A percentile compares a stretch with the other conserved stretches of the same genome.
phyloP scores from a whole-genome alignment of 2,888 invertebrate species.

The Callosobruchus maculatus region DNA sequence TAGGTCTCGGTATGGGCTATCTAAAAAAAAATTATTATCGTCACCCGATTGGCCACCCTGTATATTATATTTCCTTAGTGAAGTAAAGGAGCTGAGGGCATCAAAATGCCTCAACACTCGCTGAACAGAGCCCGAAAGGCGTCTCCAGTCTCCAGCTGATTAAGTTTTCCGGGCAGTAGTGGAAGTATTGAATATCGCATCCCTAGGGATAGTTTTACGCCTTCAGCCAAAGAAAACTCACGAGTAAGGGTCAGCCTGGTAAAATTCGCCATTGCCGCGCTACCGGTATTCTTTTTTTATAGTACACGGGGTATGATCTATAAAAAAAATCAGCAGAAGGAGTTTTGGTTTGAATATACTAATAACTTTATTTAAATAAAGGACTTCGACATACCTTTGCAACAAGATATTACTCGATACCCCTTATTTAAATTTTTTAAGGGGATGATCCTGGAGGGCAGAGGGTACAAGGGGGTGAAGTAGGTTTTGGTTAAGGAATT shows the following conservation, averaged over 20 bases:
- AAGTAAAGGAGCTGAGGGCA: background rate
- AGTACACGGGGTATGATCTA: background rate
- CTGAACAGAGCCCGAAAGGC: background rate
- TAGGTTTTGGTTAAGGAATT: too few species aligned
- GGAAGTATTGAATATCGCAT: slow-evolving; percentile 42
- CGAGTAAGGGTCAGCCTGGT: slow-evolving; percentile 17
- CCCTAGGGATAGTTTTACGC: slow-evolving; percentile 42
- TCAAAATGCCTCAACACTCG: background rate
- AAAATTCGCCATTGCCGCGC: background rate
- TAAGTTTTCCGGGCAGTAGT: slow-evolving; percentile 40
- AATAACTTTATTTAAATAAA: too few species aligned
- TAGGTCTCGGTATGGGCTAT: too few species aligned
- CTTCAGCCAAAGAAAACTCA: slow-evolving; percentile 13
- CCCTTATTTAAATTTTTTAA: too few species aligned
- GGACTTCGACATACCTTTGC: too few species aligned
- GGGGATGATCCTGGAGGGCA: too few species aligned
- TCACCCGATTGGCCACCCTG: too few species aligned
- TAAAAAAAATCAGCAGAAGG: background rate
- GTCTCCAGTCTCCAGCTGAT: slow-evolving; percentile 28
- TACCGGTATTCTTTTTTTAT: background rate
- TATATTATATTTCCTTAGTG: background rate
- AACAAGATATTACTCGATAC: too few species aligned
- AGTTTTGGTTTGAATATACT: too few species aligned
- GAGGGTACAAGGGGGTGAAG: too few species aligned
- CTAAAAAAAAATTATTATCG: too few species aligned